Percentiles rank a stretch among this genome's conserved stretches.
Evolutionary conservation across 2,113 vertebrate genomes (phyloP).

Genomic region (Colossoma macropomum): DNA sequence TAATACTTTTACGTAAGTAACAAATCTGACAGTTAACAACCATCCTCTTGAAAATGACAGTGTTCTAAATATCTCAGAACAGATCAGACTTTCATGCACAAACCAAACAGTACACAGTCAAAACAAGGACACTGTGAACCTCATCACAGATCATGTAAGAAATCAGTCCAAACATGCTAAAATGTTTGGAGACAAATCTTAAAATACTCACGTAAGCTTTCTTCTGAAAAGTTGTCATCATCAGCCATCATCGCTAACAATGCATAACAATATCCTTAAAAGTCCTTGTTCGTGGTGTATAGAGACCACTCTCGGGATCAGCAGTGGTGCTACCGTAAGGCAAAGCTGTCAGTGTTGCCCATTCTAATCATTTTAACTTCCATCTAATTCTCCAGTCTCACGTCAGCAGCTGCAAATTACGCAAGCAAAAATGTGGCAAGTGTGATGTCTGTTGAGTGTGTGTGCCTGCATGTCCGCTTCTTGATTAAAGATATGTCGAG

Average conservation of each 20-base stretch:
- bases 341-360: neutral
- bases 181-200: neutral
- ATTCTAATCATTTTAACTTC: neutral
- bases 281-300: neutral
- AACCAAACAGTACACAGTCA: neutral
- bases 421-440: neutral
- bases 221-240: neutral
- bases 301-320: neutral
- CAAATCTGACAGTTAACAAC: neutral
- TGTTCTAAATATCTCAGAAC: no score
- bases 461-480: slow-evolving; percentile 17
- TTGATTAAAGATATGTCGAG: slow-evolving; percentile 38
- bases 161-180: neutral
- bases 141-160: neutral
- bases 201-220: neutral
- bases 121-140: no score
- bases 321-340: neutral
- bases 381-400: neutral
- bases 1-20: neutral
- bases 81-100: no score
- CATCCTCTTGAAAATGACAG: no score
- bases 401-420: slow-evolving; percentile 12
- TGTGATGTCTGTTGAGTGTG: neutral
- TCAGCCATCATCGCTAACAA: neutral
- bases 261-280: neutral